These are phyloP conservation scores for Alces alces DNA, from an alignment of 2,113 vertebrate species.

Conservation along the genomic window DNA sequence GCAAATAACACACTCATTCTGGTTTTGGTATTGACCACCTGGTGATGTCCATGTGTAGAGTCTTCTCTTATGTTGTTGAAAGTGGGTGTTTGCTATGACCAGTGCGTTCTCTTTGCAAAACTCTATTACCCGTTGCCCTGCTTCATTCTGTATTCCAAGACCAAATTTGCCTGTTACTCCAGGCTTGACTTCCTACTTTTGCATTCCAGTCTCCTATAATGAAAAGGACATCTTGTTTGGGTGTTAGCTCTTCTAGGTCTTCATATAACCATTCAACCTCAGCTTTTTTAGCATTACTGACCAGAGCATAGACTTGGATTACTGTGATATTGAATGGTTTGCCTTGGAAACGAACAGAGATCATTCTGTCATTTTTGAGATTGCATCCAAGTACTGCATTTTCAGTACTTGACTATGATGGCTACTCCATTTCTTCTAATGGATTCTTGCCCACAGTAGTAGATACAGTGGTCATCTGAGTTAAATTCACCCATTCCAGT, in stretches of 20 bases:
- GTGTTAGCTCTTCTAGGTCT: background rate
- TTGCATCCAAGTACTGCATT: background rate
- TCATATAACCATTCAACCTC: background rate
- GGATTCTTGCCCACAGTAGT: background rate
- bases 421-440: background rate
- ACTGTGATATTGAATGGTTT: background rate
- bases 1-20: background rate
- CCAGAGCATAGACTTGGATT: background rate
- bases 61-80: background rate
- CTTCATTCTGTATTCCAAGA: background rate
- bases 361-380: background rate
- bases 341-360: background rate
- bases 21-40: background rate
- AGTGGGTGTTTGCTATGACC: background rate
- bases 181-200: background rate
- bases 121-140: background rate
- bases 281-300: background rate
- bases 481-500: background rate
- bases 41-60: background rate
- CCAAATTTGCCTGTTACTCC: background rate
- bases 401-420: background rate
- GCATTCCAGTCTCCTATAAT: background rate
- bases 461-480: background rate
- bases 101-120: background rate
- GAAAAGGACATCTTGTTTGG: background rate